phyloP scores from a whole-genome alignment of 2,888 invertebrate species.

The Phaonia tiefii region DNA sequence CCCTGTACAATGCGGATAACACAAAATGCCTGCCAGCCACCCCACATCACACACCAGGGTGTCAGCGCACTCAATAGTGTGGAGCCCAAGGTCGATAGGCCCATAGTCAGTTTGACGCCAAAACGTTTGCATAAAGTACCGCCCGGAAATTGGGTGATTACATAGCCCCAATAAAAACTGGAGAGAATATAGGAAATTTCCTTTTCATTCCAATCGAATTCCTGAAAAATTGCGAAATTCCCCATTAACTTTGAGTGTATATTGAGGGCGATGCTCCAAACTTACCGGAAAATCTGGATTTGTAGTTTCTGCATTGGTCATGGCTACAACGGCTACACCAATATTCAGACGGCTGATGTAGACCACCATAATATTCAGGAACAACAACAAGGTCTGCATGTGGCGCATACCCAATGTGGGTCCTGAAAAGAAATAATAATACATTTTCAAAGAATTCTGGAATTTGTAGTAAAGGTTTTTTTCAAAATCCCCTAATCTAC shows the following conservation, averaged over 20 bases:
- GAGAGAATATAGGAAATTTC: constrained; percentile 84
- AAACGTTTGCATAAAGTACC: constrained; percentile 85
- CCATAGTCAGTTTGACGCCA: constrained; percentile 85
- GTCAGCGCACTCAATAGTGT: constrained; percentile 85
- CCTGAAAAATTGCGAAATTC: constrained; percentile 69
- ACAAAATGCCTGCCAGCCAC: constrained; percentile 83
- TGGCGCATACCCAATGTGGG: constrained; percentile 83
- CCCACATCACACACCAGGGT: constrained; percentile 85
- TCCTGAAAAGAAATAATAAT: constrained; percentile 79
- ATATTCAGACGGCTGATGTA: constrained; percentile 85
- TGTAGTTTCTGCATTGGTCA: constrained; percentile 83
- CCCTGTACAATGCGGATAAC: constrained; percentile 85
- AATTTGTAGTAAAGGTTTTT: too few relatives aligned
- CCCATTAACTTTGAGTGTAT: neutral
- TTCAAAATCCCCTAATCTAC: too few relatives aligned
- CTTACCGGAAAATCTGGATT: constrained; percentile 82
- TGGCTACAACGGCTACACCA: constrained; percentile 88
- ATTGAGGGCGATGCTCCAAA: constrained; percentile 74
- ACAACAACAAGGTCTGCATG: constrained; percentile 83
- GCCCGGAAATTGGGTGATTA: constrained; percentile 84
- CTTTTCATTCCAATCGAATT: constrained; percentile 80
- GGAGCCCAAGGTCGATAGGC: constrained; percentile 83
- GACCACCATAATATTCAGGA: constrained; percentile 83
- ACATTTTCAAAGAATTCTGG: too few relatives aligned
- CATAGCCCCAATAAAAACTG: constrained; percentile 90